Base-by-base conservation (phyloP, 2,797 vertebrate species). In the Calcarius lapponicus region DNA sequence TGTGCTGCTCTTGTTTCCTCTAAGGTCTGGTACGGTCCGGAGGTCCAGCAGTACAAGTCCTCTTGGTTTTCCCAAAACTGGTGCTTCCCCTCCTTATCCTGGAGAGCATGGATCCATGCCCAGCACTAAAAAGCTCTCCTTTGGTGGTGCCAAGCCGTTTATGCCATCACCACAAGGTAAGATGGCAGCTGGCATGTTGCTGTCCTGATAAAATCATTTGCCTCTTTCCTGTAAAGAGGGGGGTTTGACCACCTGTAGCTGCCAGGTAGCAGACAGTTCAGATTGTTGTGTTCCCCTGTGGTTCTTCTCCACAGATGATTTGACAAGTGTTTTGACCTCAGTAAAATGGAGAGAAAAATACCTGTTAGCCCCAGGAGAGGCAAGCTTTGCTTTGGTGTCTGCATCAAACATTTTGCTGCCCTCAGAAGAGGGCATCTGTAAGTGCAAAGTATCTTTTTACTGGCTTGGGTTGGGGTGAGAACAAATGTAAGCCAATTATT, bases 91-190 rank as follows among this genome's bases (percentile, higher is more conserved):
- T 24, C 98, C 98, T 0, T 98, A 98, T 48, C 88, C 97, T 48
- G 94, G 97, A 38, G 98, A 98, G 93, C 96, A 97, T 13, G 97
- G 97, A 60, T 86, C 97, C 1, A 14, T 88, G 38, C 88, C 97
- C 56, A 90, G 96, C 70, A 93, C 97, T 66, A 98, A 98, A 73
- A 98, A 98, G 73, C 95, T 98, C 61, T 97, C 97, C 60, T 94
- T 97, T 43, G 98, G 98, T 4, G 98, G 98, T 53, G 98, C 98
- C 71, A 98, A 97, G 95, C 98, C 98, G 0, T 98, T 98, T 29
- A 98, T 95, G 21, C 98, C 97, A 4, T 99, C 98, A 58, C 99
- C 98, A 2, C 98, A 97, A 97, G 99, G 99, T 99, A 97, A 88
- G 91, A 34, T 56, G 25, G 64, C 60, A 71, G 4, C 48, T 36